Conservation (phyloP, 2,797 vertebrate genomes). For the Scarus forsteni region DNA sequence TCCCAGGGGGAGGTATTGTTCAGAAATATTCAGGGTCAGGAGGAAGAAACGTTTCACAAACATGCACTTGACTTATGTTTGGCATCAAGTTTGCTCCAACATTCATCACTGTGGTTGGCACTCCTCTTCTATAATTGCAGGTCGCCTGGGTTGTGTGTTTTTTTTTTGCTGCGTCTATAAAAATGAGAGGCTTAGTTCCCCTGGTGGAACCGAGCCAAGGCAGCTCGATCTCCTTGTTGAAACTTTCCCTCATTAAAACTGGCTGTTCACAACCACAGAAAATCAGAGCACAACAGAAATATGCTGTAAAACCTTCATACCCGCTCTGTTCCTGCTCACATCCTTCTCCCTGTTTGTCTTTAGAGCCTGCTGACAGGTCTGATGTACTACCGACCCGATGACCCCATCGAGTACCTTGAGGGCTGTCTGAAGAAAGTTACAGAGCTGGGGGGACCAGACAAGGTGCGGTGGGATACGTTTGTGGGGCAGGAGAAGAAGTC, state of each 20-base stretch:
- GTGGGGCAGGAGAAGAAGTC: slow-evolving; percentile 96
- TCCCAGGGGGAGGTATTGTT: slow-evolving; percentile 51
- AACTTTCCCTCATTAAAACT: slow-evolving; percentile 28
- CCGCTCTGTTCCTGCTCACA: neutral
- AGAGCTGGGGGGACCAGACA: slow-evolving; percentile 94
- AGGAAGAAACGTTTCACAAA: slow-evolving; percentile 42
- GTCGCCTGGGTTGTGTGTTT: slow-evolving; percentile 17
- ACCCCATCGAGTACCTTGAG: slow-evolving; percentile 97
- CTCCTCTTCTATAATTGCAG: slow-evolving; percentile 10
- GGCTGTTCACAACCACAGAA: neutral
- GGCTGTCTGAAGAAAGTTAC: slow-evolving; percentile 93
- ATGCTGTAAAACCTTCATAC: neutral
- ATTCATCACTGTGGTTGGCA: slow-evolving; percentile 27
- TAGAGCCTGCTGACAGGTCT: slow-evolving; percentile 98
- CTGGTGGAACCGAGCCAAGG: slow-evolving; percentile 24
- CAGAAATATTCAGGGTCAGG: slow-evolving; percentile 22
- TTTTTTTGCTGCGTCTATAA: slow-evolving; percentile 21
- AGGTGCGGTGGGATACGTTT: slow-evolving; percentile 98
- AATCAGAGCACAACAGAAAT: slow-evolving; percentile 19
- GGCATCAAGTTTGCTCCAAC: slow-evolving; percentile 22
- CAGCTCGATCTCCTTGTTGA: slow-evolving; percentile 33
- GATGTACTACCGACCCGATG: slow-evolving; percentile 96
- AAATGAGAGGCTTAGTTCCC: slow-evolving; percentile 44
- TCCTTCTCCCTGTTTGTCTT: slow-evolving; percentile 16
- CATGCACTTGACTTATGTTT: slow-evolving; percentile 20